Evolutionary conservation across 64 coral and sea anemone genomes (phyloP).

Genomic region (Pocillopora damicornis): DNA sequence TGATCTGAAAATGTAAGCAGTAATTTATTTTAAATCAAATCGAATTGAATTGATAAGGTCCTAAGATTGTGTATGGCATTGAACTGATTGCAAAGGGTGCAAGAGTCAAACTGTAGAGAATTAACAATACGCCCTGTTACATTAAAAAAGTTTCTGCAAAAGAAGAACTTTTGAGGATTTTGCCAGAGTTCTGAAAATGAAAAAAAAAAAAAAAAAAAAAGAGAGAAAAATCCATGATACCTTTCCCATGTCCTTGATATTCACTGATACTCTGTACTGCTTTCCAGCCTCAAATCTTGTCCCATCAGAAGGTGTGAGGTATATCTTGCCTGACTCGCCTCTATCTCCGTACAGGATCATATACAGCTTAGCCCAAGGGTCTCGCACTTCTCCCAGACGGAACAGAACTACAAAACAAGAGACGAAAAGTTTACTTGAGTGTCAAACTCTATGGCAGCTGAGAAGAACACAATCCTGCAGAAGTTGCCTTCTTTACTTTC

Average conservation of each 20-base stretch:
- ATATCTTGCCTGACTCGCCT: conserved; percentile 73
- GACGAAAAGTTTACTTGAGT: too few species aligned
- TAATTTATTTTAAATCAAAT: not conserved
- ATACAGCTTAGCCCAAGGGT: conserved; percentile 72
- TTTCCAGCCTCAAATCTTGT: conserved; percentile 60
- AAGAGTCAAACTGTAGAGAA: too few species aligned
- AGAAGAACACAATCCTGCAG: not conserved
- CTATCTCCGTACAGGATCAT: conserved; percentile 77
- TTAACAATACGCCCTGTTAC: not conserved
- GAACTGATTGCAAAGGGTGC: too few species aligned
- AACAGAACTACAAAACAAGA: conserved; percentile 40
- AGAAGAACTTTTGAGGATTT: not conserved
- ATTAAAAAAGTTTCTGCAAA: not conserved
- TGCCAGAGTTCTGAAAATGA: not conserved
- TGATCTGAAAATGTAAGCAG: conserved; percentile 39
- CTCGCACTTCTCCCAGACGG: conserved; percentile 67
- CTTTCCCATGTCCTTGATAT: conserved; percentile 85
- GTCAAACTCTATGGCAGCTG: not conserved
- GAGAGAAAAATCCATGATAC: conserved; percentile 16
- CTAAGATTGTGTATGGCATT: too few species aligned
- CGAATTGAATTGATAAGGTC: too few species aligned
- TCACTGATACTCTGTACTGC: conserved; percentile 69
- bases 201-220: not conserved
- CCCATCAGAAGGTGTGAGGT: conserved; percentile 60
- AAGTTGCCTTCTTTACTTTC: not conserved